phyloP scores from a whole-genome alignment of 2,797 vertebrate species.

The Macrochelys suwanniensis region DNA sequence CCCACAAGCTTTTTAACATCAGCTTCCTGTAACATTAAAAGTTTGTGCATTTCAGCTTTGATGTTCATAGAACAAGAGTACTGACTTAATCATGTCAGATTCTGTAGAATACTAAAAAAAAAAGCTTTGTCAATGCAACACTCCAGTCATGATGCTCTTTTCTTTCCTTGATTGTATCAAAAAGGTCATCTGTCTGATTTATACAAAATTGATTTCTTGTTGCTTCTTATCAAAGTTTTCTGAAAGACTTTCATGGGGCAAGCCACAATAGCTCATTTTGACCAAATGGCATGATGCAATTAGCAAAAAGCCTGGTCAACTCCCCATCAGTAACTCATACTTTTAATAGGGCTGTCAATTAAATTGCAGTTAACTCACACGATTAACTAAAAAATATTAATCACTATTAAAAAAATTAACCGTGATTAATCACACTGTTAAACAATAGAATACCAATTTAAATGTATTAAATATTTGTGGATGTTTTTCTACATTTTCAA shows the following conservation, averaged over 20 bases:
- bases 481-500: no score
- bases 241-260: background rate
- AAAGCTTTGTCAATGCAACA: background rate
- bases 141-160: conserved; percentile 4
- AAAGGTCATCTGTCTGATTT: background rate
- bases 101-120: background rate
- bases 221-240: background rate
- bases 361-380: no score
- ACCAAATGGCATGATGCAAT: background rate
- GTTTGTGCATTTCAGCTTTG: conserved; percentile 45
- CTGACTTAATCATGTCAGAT: conserved; percentile 25
- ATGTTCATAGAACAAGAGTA: conserved; percentile 1
- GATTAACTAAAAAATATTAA: no score
- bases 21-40: conserved; percentile 42
- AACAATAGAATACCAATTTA: no score
- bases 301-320: background rate
- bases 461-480: no score
- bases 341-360: background rate
- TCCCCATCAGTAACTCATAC: background rate
- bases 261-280: background rate
- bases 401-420: no score
- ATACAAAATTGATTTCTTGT: conserved; percentile 8
- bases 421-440: no score
- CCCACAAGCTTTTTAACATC: conserved; percentile 43
- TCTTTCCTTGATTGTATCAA: conserved; percentile 30